Conservation (phyloP, 2,797 vertebrate species). For the Pterois miles region DNA sequence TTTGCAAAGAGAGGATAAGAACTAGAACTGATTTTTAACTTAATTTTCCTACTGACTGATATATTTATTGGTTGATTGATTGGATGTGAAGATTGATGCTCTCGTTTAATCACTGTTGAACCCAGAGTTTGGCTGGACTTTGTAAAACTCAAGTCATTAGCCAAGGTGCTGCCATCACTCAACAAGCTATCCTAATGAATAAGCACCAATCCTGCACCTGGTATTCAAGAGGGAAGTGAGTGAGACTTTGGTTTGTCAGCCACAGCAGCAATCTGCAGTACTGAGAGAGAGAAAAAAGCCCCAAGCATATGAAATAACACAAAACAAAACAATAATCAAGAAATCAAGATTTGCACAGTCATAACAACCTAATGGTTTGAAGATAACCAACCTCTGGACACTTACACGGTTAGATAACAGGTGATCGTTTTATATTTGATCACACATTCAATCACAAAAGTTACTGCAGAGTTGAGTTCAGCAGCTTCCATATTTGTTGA, state of each 20-base stretch:
- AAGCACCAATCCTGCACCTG: not conserved
- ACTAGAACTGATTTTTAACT: not conserved
- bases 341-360: not conserved
- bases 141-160: not conserved
- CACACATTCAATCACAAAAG: not conserved
- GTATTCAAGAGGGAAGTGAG: not conserved
- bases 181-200: not conserved
- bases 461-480: slow-evolving; percentile 11
- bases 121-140: not conserved
- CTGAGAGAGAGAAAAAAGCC: not conserved
- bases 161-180: not conserved
- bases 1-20: not conserved
- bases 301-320: slow-evolving; percentile 4
- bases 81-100: not conserved
- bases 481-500: slow-evolving; percentile 26
- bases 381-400: slow-evolving; percentile 7
- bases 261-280: not conserved
- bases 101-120: not conserved
- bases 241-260: not conserved
- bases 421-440: slow-evolving; percentile 3
- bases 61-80: not conserved
- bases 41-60: not conserved
- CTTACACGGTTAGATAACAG: not conserved
- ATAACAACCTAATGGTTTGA: not conserved
- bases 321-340: not conserved